Conservation (phyloP, 2,797 vertebrate genomes). For the Falco columbarius region DNA sequence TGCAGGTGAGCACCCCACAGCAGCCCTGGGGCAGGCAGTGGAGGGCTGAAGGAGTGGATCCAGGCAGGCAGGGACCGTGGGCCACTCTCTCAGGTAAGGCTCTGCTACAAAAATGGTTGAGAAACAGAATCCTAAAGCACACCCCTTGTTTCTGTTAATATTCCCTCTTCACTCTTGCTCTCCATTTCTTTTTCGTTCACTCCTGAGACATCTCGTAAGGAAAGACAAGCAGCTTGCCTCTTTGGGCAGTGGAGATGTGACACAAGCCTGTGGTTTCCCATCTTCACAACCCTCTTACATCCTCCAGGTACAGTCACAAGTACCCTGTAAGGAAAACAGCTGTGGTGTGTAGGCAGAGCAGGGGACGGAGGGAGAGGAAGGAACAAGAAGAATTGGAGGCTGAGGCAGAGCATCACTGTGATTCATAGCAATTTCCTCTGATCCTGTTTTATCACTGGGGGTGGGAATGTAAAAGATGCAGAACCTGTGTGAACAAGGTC, state of each 20-base stretch:
- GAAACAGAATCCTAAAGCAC: background rate
- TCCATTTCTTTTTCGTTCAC: background rate
- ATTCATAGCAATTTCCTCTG: constrained; percentile 69
- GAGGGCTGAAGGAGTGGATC: background rate
- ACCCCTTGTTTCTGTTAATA: background rate
- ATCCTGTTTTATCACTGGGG: constrained; percentile 66
- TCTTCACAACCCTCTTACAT: background rate
- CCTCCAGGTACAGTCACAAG: background rate
- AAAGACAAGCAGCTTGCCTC: background rate
- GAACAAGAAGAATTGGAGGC: constrained; percentile 27
- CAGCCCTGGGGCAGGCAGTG: background rate
- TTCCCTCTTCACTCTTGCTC: background rate
- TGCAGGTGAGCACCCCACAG: background rate
- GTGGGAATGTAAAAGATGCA: constrained; percentile 68
- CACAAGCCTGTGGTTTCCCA: background rate
- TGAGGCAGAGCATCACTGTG: constrained; percentile 41
- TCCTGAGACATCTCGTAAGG: background rate
- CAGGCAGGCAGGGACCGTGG: background rate
- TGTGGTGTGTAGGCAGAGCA: background rate
- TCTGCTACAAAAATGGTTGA: background rate
- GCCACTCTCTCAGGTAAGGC: background rate
- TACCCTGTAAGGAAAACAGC: background rate
- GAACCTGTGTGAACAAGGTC: constrained; percentile 73
- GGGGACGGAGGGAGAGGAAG: background rate
- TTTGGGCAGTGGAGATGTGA: background rate